A percentile compares a stretch with the other conserved stretches of the same genome.
phyloP scores from a whole-genome alignment of 2,888 invertebrate species.

The Leptarthrus brevirostris region DNA sequence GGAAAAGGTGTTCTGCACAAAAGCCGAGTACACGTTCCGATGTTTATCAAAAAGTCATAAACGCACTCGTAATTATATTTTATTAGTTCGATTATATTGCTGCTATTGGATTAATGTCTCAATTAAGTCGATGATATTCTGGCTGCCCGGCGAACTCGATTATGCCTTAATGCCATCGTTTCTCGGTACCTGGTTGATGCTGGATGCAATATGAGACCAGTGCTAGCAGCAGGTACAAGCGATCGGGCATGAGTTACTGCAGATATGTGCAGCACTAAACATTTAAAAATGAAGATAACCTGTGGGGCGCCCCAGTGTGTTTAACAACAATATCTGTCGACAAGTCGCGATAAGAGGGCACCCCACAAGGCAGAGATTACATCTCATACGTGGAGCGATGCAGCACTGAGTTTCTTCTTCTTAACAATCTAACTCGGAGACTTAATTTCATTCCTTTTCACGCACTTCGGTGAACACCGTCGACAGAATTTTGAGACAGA shows the following conservation, averaged over 20 bases:
- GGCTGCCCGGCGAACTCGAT: conserved; percentile 17
- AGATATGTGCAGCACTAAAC: conserved; percentile 33
- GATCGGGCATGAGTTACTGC: conserved; percentile 28
- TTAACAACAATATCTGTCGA: conserved; percentile 60
- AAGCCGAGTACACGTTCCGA: background rate
- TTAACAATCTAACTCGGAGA: background rate
- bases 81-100: conserved; percentile 45
- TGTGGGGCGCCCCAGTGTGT: conserved; percentile 56
- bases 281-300: conserved; percentile 45
- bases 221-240: background rate
- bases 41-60: conserved; percentile 36
- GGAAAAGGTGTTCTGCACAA: background rate
- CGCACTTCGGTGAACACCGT: conserved; percentile 9
- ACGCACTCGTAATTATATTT: conserved; percentile 41
- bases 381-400: conserved; percentile 37
- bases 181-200: background rate
- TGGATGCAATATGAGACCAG: conserved; percentile 2
- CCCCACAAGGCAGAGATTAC: conserved; percentile 56
- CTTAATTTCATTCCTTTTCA: background rate
- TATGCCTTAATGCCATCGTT: conserved; percentile 13
- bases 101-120: conserved; percentile 47
- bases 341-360: conserved; percentile 57
- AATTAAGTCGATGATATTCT: conserved; percentile 41
- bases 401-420: conserved; percentile 33
- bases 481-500: conserved; percentile 11